These are phyloP conservation scores for Nemopilema nomurai DNA, from an alignment of 30 jellyfish, hydroid and myxozoan species.

Conservation along the genomic window DNA sequence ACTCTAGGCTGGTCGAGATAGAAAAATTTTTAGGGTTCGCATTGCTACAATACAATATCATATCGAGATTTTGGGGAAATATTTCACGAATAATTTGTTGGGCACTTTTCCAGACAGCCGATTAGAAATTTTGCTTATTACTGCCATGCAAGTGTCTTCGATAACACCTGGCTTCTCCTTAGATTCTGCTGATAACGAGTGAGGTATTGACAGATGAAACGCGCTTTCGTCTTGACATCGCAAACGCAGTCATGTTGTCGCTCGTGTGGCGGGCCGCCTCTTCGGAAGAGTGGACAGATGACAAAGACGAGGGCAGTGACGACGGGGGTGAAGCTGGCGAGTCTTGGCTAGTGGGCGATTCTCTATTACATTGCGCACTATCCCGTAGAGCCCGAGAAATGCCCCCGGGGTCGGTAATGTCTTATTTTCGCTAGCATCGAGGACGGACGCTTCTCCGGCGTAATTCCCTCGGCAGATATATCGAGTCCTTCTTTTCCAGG, in stretches of 20 bases:
- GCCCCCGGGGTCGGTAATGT: constrained; percentile 41
- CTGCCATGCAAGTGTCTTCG: no score
- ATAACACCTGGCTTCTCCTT: no score
- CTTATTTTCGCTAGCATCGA: constrained; percentile 8
- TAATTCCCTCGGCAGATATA: constrained; percentile 28
- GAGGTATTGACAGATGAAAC: constrained; percentile 51
- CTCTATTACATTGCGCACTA: constrained; percentile 37
- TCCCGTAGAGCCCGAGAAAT: constrained; percentile 56
- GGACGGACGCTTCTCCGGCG: constrained; percentile 7
- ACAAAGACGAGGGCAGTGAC: constrained; percentile 64
- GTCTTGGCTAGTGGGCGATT: constrained; percentile 34
- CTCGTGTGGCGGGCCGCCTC: constrained; percentile 49
- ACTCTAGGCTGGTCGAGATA: no score
- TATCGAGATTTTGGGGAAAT: no score
- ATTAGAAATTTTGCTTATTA: no score
- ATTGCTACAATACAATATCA: no score
- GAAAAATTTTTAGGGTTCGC: no score
- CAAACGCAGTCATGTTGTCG: constrained; percentile 43
- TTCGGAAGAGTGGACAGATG: constrained; percentile 66
- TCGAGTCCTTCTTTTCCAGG: constrained; percentile 49
- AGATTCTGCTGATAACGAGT: constrained; percentile 57
- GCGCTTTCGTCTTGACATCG: constrained; percentile 21
- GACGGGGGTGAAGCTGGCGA: constrained; percentile 63
- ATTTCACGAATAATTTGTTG: no score
- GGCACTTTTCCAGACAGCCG: no score